A percentile compares a stretch with the other conserved stretches of the same genome.
These are phyloP conservation scores for Nettapus auritus DNA, from an alignment of 2,113 vertebrate genomes.

Conservation along the genomic window DNA sequence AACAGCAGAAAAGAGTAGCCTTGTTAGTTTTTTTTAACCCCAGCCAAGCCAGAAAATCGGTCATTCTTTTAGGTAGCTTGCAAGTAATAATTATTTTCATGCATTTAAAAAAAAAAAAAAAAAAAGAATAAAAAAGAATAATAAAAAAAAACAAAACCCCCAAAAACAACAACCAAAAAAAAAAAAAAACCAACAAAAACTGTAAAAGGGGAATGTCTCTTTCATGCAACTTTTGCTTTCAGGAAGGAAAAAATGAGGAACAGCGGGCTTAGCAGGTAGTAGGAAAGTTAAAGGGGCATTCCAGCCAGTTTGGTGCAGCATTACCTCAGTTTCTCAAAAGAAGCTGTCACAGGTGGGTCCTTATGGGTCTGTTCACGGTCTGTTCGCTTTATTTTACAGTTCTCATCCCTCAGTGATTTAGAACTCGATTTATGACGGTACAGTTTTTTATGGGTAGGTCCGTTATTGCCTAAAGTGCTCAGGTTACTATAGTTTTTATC, in stretches of 20 bases:
- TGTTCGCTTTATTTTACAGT: constrained; percentile 92
- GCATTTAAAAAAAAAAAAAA: constrained; percentile 76
- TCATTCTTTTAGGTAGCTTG: constrained; percentile 96
- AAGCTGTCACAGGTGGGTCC: constrained; percentile 93
- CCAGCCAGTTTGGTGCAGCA: constrained; percentile 93
- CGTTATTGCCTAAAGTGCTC: constrained; percentile 91
- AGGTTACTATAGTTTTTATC: constrained; percentile 93
- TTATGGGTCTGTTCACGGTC: constrained; percentile 93
- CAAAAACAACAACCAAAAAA: neutral
- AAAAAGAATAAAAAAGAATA: constrained; percentile 4
- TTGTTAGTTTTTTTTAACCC: constrained; percentile 90
- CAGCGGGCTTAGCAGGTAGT: constrained; percentile 77
- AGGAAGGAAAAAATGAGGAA: constrained; percentile 78
- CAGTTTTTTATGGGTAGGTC: constrained; percentile 98
- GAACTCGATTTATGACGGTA: constrained; percentile 99
- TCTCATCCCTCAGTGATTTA: constrained; percentile 95
- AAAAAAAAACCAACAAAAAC: constrained; percentile 55
- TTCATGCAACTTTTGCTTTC: constrained; percentile 95
- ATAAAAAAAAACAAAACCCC: neutral
- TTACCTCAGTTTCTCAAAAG: constrained; percentile 99
- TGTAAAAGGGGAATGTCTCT: constrained; percentile 84
- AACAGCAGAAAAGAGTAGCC: constrained; percentile 91
- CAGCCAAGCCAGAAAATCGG: constrained; percentile 90
- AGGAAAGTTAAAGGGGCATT: constrained; percentile 85
- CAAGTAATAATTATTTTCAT: constrained; percentile 93